phyloP scores from a whole-genome alignment of 2,888 invertebrate species.

The Cephalotes varians region DNA sequence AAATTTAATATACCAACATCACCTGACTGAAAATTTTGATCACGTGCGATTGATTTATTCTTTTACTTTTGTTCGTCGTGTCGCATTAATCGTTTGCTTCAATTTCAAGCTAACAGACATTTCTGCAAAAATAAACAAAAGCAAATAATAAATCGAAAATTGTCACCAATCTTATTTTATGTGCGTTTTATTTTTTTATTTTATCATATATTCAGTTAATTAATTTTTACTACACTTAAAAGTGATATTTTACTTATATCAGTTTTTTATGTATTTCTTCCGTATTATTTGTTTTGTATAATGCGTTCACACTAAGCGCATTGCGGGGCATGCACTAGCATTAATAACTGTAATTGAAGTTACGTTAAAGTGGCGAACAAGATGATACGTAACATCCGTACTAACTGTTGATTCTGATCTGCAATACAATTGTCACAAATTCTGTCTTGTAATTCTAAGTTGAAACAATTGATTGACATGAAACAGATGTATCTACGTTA shows the following conservation, averaged over 20 bases:
- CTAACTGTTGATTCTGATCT: slow-evolving; percentile 54
- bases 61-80: slow-evolving; percentile 20
- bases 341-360: slow-evolving; percentile 72
- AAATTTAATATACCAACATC: background rate
- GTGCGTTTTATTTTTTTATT: background rate
- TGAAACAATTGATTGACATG: slow-evolving; percentile 3
- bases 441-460: background rate
- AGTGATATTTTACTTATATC: background rate
- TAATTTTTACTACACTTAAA: background rate
- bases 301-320: slow-evolving; percentile 41
- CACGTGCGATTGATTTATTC: slow-evolving; percentile 6
- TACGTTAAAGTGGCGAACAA: slow-evolving; percentile 70
- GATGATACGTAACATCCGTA: slow-evolving; percentile 73
- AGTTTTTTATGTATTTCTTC: background rate
- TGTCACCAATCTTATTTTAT: background rate
- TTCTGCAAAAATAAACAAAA: background rate
- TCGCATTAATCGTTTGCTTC: background rate
- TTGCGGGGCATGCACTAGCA: slow-evolving; percentile 40
- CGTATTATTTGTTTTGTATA: slow-evolving; percentile 25
- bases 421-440: slow-evolving; percentile 26
- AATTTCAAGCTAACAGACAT: background rate
- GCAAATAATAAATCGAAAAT: background rate
- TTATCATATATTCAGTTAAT: background rate
- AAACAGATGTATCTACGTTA: slow-evolving; percentile 10
- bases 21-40: slow-evolving; percentile 20